Base-by-base conservation (phyloP, 2,797 vertebrate species). In the Protosalanx chinensis region DNA sequence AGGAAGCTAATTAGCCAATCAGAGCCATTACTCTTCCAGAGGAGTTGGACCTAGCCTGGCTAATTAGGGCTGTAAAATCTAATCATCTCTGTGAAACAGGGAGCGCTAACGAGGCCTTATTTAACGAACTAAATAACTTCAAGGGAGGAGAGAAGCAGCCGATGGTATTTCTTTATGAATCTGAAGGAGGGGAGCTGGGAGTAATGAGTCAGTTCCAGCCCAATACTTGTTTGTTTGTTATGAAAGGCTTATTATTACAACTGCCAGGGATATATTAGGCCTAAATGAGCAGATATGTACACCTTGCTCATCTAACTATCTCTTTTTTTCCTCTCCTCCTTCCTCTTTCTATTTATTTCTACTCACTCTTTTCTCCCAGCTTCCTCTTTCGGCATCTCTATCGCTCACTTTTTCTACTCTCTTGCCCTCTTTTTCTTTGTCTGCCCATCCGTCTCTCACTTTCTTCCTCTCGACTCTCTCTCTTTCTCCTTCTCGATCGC, bases 41-140 rank as follows among this genome's bases (percentile, higher is more conserved):
- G 94, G 96, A 98, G 96, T 96, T 95, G 94, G 95, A 93, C 94
- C 95, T 95, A 93, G 94, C 95, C 95, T 94, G 92, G 95, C 94
- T 97, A 97, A 98, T 98, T 98, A 96, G 93, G 95, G 91, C 94
- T 95, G 95, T 96, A 97, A 97, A 97, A 97, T 96, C 95, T 97
- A 97, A 97, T 98, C 96, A 97, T 96, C 94, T 96, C 88, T 86
- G 94, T 93, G 91, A 97, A 97, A 96, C 95, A 94, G 95, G 93
- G 96, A 94, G 94, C 92, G 92, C 93, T 96, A 97, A 96, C 95
- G 94, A 97, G 95, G 94, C 95, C 95, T 97, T 97, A 95, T 96
- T 97, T 96, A 96, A 97, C 95, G 92, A 97, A 96, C 95, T 95
- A 95, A 96, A 94, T 95, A 96, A 96, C 95, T 93, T 94, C 94